Percentiles rank a stretch among this genome's conserved stretches.
phyloP scores from a whole-genome alignment of 2,113 vertebrate genomes.

The Alectura lathami region DNA sequence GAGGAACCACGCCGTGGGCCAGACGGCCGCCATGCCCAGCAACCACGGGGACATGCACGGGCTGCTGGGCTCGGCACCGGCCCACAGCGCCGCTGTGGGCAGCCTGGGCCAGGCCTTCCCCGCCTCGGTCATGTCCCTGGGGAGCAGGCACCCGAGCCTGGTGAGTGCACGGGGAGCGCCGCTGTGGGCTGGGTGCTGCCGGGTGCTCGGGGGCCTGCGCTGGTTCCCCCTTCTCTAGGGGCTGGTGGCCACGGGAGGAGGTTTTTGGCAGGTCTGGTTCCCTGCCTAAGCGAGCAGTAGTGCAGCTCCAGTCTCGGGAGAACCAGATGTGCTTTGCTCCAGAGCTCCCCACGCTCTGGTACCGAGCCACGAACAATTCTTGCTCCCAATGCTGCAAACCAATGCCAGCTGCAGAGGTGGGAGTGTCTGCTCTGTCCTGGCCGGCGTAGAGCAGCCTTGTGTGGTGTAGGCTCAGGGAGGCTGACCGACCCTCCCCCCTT shows the following conservation, averaged over 20 bases:
- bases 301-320: background rate
- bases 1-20: conserved; percentile 92
- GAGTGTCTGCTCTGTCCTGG: background rate
- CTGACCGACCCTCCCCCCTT: background rate
- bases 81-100: conserved; percentile 82
- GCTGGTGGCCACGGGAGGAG: background rate
- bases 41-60: conserved; percentile 84
- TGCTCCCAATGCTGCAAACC: background rate
- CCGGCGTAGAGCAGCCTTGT: accelerated
- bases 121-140: conserved; percentile 82
- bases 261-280: background rate
- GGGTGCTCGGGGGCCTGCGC: accelerated
- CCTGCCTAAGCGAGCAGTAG: background rate
- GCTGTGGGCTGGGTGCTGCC: background rate
- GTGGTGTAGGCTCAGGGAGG: background rate
- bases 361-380: accelerated
- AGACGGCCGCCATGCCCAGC: conserved; percentile 76
- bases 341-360: background rate
- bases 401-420: background rate
- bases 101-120: conserved; percentile 87
- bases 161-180: conserved; percentile 72
- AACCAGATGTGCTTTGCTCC: background rate
- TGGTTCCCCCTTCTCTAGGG: background rate
- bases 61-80: conserved; percentile 79
- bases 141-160: conserved; percentile 86